Percentiles rank a stretch among this genome's conserved stretches.
Conservation (phyloP, 2,797 vertebrate genomes). For the Mormyrops boulengeri region DNA sequence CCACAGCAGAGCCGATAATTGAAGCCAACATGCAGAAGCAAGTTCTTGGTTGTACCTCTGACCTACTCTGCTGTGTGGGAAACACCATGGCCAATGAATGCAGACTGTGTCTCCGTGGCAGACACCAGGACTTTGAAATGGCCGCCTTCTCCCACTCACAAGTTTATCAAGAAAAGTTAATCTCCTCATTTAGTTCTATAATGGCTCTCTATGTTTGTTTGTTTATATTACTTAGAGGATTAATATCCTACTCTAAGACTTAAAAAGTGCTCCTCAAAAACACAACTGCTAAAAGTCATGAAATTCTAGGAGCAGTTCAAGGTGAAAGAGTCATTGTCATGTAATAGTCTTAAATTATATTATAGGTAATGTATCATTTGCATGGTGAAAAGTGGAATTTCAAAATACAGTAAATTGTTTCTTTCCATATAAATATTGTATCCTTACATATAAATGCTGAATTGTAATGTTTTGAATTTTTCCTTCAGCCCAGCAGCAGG, state of each 20-base stretch:
- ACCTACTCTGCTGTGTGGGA: slow-evolving; percentile 2
- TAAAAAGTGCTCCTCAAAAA: background rate
- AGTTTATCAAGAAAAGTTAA: background rate
- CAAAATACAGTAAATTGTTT: background rate
- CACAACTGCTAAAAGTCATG: background rate
- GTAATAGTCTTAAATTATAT: background rate
- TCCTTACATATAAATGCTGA: background rate
- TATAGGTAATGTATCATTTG: background rate
- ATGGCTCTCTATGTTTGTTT: background rate
- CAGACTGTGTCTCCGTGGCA: background rate
- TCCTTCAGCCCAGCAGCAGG: background rate
- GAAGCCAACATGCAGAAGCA: slow-evolving; percentile 8
- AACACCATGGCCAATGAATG: background rate
- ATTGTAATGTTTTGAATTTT: background rate
- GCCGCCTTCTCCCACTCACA: background rate
- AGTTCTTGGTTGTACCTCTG: background rate
- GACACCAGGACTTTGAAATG: background rate
- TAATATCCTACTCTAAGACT: background rate
- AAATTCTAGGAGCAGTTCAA: background rate
- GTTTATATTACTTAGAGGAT: background rate
- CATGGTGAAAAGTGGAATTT: background rate
- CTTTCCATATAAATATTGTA: background rate
- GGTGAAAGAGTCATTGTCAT: background rate
- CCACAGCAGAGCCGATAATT: background rate
- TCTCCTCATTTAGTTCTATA: background rate